Base-by-base conservation (phyloP, 23 tunicate species). In the Ascidia mentula region DNA sequence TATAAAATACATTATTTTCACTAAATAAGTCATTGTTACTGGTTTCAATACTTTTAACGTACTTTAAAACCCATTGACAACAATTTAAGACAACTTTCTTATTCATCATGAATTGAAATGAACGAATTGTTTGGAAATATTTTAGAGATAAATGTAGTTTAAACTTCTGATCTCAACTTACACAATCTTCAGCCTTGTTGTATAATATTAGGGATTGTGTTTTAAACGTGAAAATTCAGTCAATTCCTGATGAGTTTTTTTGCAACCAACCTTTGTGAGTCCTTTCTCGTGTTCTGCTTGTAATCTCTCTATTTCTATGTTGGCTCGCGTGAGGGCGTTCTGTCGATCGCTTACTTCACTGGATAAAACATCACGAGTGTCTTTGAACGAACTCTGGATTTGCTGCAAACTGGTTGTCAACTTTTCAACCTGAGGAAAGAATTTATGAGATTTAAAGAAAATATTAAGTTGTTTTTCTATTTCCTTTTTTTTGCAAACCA, bases 341-440 rank as follows among this genome's bases (percentile, higher is more conserved):
- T 86, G 90, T 28, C 90, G 60, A 15, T 86, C 90, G 72, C 32
- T 78, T 1, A 86, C 84, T 35, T 86, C 90, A 30, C 79, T 31
- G 22, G 83, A 86, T 2, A 86, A 74, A 30, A 84, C 84, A 59
- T 86, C 84, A 22, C 90, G 72, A 4, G 90, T 86, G 71, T 79
- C 82, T 46, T 86, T 86, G 40, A 86, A 86, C 37, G 90, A 86
- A 26, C 72, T 69, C 75, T 86, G 90, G 24, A 86, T 73, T 39
- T 86, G 90, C 36, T 86, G 90, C 1, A 86, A 74, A 60, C 90
- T 86, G 18, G 60, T 39, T 6, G 90, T 86, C 39, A 86, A 45
- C 40, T 73, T 79, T 9, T 86, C 90, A 13, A 86, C 90, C 90
- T 86, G 84, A 71, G 17, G 60, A 17, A 18, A 45, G 60, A 17